Conservation (phyloP, 1,140 invertebrate genomes). For the Bombus sibiricus region DNA sequence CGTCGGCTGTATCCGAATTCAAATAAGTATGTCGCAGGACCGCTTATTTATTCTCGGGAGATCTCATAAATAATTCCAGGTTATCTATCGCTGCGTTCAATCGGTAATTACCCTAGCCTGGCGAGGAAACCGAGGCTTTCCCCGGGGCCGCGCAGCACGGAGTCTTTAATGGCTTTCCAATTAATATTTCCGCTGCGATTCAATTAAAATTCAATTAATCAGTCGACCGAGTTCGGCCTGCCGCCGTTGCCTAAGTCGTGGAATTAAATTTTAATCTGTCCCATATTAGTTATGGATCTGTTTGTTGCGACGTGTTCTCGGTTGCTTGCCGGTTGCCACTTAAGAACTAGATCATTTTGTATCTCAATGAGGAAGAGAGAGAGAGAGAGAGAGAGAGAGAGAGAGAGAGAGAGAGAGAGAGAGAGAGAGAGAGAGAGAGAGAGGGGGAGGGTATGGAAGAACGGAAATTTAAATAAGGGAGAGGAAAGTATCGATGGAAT, state of each 20-base stretch:
- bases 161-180: slow-evolving; percentile 72
- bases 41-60: slow-evolving; percentile 36
- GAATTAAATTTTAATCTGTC: slow-evolving; percentile 77
- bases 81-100: slow-evolving; percentile 52
- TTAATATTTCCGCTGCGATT: slow-evolving; percentile 74
- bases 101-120: slow-evolving; percentile 54
- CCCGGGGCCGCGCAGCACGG: slow-evolving; percentile 30
- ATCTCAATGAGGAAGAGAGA: no score
- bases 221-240: slow-evolving; percentile 49
- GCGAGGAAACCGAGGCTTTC: slow-evolving; percentile 53
- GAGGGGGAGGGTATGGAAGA: no score
- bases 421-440: no score
- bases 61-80: slow-evolving; percentile 28
- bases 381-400: no score
- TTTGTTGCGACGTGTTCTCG: slow-evolving; percentile 61
- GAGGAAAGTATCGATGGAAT: background rate
- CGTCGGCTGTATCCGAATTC: background rate
- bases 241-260: slow-evolving; percentile 61
- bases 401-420: no score
- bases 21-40: background rate
- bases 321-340: no score
- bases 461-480: background rate
- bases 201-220: slow-evolving; percentile 80
- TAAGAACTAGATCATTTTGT: background rate
- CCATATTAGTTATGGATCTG: slow-evolving; percentile 75